phyloP scores from a whole-genome alignment of 2,797 vertebrate species.

The Xenops minutus region DNA sequence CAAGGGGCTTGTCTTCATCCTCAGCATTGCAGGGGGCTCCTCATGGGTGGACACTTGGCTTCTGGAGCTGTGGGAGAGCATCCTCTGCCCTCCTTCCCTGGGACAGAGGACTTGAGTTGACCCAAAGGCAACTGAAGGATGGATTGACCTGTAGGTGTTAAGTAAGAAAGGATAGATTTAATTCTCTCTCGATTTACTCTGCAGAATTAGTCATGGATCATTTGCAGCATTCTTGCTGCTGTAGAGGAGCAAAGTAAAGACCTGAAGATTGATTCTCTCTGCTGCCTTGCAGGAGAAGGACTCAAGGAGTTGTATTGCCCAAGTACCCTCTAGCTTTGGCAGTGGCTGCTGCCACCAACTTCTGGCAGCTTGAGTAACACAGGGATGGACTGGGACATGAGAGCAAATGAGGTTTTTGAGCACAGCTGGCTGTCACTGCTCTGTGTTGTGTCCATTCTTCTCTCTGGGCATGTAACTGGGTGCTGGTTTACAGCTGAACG shows the following conservation, averaged over 20 bases:
- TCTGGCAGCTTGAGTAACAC: not conserved
- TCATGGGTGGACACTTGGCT: not conserved
- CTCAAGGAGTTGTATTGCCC: not conserved
- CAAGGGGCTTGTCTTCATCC: not conserved
- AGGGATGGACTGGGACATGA: fast-evolving
- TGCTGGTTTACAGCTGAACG: not conserved
- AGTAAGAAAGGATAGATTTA: not conserved
- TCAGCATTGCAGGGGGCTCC: not conserved
- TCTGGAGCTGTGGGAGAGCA: not conserved
- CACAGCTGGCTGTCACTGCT: not conserved
- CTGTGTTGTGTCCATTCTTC: not conserved
- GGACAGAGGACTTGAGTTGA: not conserved
- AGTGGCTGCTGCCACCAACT: not conserved
- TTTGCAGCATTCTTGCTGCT: not conserved
- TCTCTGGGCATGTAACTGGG: not conserved
- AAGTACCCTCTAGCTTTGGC: not conserved
- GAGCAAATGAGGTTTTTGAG: not conserved
- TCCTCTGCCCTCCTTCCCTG: fast-evolving
- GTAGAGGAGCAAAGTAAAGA: not conserved
- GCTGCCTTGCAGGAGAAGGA: not conserved
- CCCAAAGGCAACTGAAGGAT: not conserved
- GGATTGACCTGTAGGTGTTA: not conserved
- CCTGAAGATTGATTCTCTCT: not conserved
- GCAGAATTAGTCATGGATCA: conserved; percentile 11
- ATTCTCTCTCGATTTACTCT: not conserved